These are phyloP conservation scores for Peromyscus maniculatus DNA, from an alignment of 2,113 vertebrate species.

Conservation along the genomic window DNA sequence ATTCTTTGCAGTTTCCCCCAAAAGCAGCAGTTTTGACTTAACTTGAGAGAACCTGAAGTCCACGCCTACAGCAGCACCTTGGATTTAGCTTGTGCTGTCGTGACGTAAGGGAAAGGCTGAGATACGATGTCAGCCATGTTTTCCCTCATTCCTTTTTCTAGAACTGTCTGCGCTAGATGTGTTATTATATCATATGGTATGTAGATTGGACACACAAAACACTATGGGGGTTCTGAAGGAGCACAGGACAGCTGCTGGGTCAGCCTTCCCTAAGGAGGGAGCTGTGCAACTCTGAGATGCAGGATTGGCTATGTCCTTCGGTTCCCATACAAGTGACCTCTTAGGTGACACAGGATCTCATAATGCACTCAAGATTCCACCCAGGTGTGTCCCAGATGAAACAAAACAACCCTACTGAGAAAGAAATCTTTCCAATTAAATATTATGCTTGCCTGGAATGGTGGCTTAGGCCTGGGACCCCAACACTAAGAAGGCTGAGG, in stretches of 20 bases:
- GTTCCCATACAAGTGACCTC: not conserved
- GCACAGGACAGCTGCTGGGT: not conserved
- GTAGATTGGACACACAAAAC: not conserved
- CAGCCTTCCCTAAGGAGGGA: not conserved
- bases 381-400: not conserved
- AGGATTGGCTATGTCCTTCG: not conserved
- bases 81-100: not conserved
- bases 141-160: conserved; percentile 25
- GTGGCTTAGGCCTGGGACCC: not conserved
- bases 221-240: not conserved
- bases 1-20: not conserved
- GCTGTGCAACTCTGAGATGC: not conserved
- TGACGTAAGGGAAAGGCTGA: not conserved
- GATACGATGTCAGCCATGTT: not conserved
- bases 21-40: not conserved
- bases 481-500: not conserved
- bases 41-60: not conserved
- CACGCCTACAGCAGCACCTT: not conserved
- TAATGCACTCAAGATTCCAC: not conserved
- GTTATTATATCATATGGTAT: not conserved
- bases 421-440: conserved; percentile 35
- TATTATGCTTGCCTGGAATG: not conserved
- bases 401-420: not conserved
- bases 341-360: not conserved
- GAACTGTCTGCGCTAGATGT: not conserved